Percentiles rank a stretch among this genome's conserved stretches.
These are phyloP conservation scores for Delphinus delphis DNA, from an alignment of 2,113 vertebrate species.

Conservation along the genomic window DNA sequence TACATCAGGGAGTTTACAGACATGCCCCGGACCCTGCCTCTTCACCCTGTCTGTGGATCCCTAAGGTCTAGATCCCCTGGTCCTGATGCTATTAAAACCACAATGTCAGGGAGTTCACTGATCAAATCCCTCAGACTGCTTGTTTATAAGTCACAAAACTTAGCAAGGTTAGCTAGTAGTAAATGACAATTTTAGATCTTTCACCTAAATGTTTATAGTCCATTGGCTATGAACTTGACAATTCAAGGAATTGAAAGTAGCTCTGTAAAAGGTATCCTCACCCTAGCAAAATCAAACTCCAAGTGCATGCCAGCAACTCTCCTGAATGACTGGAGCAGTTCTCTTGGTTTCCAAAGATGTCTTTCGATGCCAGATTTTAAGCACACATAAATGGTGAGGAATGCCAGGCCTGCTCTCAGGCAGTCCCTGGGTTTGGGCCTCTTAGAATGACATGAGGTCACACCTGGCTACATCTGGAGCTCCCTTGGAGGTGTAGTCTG, in stretches of 20 bases:
- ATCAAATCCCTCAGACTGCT: not conserved
- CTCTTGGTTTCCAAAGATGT: not conserved
- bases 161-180: not conserved
- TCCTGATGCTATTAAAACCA: not conserved
- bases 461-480: not conserved
- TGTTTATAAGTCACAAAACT: slow-evolving; percentile 22
- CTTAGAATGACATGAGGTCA: not conserved
- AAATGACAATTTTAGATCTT: not conserved
- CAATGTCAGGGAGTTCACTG: not conserved
- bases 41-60: not conserved
- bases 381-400: not conserved
- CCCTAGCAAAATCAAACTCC: not conserved
- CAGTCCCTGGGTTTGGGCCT: not conserved
- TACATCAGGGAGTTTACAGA: not conserved
- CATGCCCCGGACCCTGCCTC: not conserved
- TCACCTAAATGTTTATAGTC: not conserved
- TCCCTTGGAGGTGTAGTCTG: not conserved
- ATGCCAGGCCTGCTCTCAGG: not conserved
- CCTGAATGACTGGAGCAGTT: not conserved
- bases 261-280: not conserved
- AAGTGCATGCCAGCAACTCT: not conserved
- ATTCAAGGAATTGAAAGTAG: not conserved
- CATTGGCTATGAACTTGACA: not conserved
- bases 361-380: not conserved
- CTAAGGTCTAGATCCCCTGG: not conserved